Base-by-base conservation (phyloP, 1,140 invertebrate genomes). In the Cephus cinctus region DNA sequence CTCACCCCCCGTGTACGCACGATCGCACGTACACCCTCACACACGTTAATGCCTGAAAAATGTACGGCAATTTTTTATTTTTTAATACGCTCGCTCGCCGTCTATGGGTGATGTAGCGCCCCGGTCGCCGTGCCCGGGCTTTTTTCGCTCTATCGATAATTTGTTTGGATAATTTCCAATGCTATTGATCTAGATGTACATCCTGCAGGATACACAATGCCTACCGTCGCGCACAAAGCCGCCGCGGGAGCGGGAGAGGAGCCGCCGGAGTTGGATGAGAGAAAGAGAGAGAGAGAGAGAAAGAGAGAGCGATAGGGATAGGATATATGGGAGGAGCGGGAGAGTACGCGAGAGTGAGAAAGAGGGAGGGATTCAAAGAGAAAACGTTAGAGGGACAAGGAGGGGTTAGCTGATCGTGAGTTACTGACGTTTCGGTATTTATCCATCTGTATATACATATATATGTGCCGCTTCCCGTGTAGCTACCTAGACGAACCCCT, bases 31-130 rank as follows among this genome's bases (percentile, higher is more conserved):
- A 59, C 61, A 57, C 57, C 61, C 62, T 55, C 64, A 31, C 34
- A 63, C 71, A 70, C 68, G 73, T 69, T 75, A 76, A 75, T 75
- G 71, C 73, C 69, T 76, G 74, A 76, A 76, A 76, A 76, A 76
- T 76, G 74, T 76, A 75, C 71, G 65, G 73, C 73, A 73, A 77
- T 75, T 77, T 77, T 76, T 77, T 77, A 77, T 75, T 75, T 75
- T 75, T 77, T 76, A 76, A 76, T 76, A 73, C 73, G 68, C 65
- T 61, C 61, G 57, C 59, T 56, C 59, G 56, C 61, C 57, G 62
- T 72, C 64, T 71, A 67, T 71, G 69, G 65, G 69, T 73, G 71
- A 74, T 74, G 69, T 71, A 71, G 65, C 69, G 58, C 63, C 68
- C 61, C 67, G 57, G 58, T 55, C 52, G 43, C 18, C 27, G 40